Conservation (phyloP, 2,797 vertebrate species). For the Euphonia xanthogaster region DNA sequence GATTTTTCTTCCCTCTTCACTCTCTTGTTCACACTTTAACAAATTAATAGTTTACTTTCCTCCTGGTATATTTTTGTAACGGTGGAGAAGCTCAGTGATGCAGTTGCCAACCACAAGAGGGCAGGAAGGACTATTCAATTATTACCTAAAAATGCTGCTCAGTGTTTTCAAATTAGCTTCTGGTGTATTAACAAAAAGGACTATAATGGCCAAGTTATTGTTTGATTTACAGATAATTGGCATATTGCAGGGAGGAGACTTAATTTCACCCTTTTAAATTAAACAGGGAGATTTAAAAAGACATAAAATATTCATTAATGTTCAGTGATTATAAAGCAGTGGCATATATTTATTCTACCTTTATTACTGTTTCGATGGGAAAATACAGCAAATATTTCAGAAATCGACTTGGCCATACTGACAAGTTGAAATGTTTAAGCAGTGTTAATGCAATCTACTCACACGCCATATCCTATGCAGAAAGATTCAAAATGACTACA, state of each 20-base stretch:
- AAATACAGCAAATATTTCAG: constrained; percentile 88
- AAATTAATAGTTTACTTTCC: constrained; percentile 46
- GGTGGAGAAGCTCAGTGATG: constrained; percentile 52
- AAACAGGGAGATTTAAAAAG: constrained; percentile 93
- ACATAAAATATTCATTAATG: constrained; percentile 95
- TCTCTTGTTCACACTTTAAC: constrained; percentile 24
- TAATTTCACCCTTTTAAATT: constrained; percentile 90
- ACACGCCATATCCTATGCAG: constrained; percentile 80
- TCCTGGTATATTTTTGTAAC: background rate
- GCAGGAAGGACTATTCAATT: constrained; percentile 80
- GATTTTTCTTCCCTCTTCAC: background rate
- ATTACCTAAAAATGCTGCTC: constrained; percentile 73
- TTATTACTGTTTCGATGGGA: constrained; percentile 88
- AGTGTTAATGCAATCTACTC: constrained; percentile 81
- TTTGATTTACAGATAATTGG: constrained; percentile 95
- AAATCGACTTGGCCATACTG: constrained; percentile 84
- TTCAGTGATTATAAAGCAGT: constrained; percentile 85
- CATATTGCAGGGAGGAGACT: constrained; percentile 86
- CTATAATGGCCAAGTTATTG: constrained; percentile 91
- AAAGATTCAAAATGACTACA: constrained; percentile 86
- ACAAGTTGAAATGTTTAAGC: constrained; percentile 87
- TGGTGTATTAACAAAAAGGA: constrained; percentile 85
- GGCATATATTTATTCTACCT: constrained; percentile 83
- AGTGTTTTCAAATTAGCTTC: constrained; percentile 83
- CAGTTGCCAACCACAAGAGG: constrained; percentile 75